Evolutionary conservation across 1,140 invertebrate species (phyloP).

Genomic region (Drosophila arizonae): DNA sequence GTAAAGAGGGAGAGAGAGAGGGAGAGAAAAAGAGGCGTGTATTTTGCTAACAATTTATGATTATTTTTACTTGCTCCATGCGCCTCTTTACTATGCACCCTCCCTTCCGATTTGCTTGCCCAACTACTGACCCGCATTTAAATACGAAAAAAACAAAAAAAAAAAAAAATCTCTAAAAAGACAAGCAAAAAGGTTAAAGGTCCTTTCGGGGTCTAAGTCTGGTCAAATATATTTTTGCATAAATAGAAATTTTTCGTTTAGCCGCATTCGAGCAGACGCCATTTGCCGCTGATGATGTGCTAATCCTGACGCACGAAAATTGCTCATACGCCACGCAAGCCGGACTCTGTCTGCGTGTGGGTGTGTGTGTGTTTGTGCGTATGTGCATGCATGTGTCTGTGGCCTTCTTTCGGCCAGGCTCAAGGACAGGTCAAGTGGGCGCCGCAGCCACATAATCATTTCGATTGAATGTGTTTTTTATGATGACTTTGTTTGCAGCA

Average conservation of each 20-base stretch:
- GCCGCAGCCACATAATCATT: conserved; percentile 36
- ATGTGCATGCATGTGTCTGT: too few species aligned
- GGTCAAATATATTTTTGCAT: conserved; percentile 39
- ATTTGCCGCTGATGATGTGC: conserved; percentile 58
- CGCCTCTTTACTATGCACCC: conserved; percentile 11
- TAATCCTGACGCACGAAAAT: conserved; percentile 50
- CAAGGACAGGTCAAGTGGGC: conserved; percentile 4
- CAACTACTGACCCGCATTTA: conserved; percentile 62
- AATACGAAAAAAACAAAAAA: conserved; percentile 1
- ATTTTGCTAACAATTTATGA: conserved; percentile 72
- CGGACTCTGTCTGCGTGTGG: background rate
- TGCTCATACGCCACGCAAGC: conserved; percentile 38
- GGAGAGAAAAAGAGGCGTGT: conserved; percentile 32
- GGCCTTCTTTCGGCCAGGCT: background rate
- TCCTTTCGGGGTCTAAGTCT: background rate
- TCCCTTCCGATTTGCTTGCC: conserved; percentile 9
- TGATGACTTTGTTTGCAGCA: conserved; percentile 28
- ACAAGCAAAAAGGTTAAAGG: conserved; percentile 33
- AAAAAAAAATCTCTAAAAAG: background rate
- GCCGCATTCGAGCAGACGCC: conserved; percentile 25
- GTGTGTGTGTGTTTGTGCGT: background rate
- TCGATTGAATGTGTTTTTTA: conserved; percentile 37
- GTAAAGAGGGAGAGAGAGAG: too few species aligned
- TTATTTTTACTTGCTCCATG: conserved; percentile 61
- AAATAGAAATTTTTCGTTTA: conserved; percentile 30